Evolutionary conservation across 35 echinoderm and acorn worm genomes (phyloP), one percentile per base, ranked within the genome.

Genomic region (Acanthaster planci): DNA sequence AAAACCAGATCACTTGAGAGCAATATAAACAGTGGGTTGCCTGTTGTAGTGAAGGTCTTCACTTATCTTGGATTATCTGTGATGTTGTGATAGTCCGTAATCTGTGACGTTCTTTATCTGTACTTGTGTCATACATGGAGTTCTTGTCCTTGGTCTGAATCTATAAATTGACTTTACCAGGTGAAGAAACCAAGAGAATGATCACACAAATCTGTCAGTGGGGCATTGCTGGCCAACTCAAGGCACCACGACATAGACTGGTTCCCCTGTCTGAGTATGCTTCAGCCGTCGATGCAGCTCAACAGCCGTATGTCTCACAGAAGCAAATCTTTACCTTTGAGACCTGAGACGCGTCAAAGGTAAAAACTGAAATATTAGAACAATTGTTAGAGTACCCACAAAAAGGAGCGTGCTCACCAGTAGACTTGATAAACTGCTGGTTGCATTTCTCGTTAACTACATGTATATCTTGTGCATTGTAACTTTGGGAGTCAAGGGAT

Each of bases 321-420:
- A 99, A 99, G 39, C 96, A 99, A 64, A 94, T 99, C 51, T 67
- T 99, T 32, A 84, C 78, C 42, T 84, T 97, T 67, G 81, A 83
- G 16, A 36, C 26, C 19, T 83, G 54, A 83, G 29, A 35, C 32
- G 30, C 38, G 5, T 1, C 14, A 8, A 79, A 72, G 64, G 64
- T 72, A 72, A 72, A 72, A 72, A 72, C 64, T 31, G 23, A 8
- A 72, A 59, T 2, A 59, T n/a, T n/a, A n/a, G n/a, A n/a, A n/a
- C n/a, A n/a, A n/a, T n/a, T n/a, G n/a, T n/a, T n/a, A n/a, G n/a
- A n/a, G n/a, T n/a, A n/a, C n/a, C n/a, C n/a, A n/a, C n/a, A n/a
- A n/a, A n/a, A n/a, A n/a, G n/a, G n/a, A n/a, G n/a, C n/a, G n/a
- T n/a, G n/a, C n/a, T n/a, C n/a, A n/a, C n/a, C n/a, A n/a, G n/a